Base-by-base conservation (phyloP, 2,113 vertebrate genomes). In the Pitta sordida region DNA sequence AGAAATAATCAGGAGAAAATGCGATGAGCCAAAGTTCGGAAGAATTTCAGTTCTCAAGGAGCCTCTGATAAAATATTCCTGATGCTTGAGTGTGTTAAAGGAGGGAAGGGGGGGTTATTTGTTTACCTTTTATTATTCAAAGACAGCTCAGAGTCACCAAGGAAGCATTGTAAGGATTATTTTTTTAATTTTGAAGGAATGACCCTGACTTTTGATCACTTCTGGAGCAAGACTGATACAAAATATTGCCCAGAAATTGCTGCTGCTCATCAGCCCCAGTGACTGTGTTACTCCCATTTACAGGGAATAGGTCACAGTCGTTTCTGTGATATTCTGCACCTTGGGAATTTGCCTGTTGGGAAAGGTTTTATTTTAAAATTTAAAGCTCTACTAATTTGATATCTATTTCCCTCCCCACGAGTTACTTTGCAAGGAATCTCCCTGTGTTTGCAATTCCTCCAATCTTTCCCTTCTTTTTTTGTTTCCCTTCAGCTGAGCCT, bases 401-500 rank as follows among this genome's bases (percentile, higher is more conserved):
- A 41, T 65, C 44, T 8, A 2, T 73, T 59, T 56, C 36, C 34
- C 51, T 85, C n/a, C 34, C 49, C 3, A 1, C 1, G 3, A 87
- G 16, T 58, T 93, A 8, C 62, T 53, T 17, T 55, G 46, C 89
- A 53, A 4, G 36, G 78, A 51, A 30, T 83, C 78, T 85, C 32
- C 56, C 64, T 23, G 53, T 24, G 14, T 65, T 46, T 79, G 53
- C 29, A 52, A 36, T 11, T 59, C 49, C 59, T 92, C 56, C 60
- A 32, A 3, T 32, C 34, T 59, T 85, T 37, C 11, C 55, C 24
- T 27, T 49, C 30, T 20, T n/a, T 73, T 56, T 46, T 36, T 53
- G 5, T 69, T 91, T 87, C 74, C 71, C 59, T 73, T n/a, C 67
- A 67, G 70, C 21, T 74, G 75, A 67, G 89, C 53, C 87, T 80